phyloP scores from a whole-genome alignment of 2,888 invertebrate species.

The Parapristionchus giblindavisi region DNA sequence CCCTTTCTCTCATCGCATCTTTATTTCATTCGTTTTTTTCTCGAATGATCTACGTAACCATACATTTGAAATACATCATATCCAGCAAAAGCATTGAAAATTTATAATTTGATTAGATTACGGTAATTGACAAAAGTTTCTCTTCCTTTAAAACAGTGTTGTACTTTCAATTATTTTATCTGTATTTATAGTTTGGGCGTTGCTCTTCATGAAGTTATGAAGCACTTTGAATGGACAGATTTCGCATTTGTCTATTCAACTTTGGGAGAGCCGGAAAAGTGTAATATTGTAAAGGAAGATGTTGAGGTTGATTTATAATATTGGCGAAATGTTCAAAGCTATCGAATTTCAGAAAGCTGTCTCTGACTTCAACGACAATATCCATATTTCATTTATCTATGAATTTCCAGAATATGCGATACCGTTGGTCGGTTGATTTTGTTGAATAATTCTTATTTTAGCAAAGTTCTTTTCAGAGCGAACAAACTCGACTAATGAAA shows the following conservation, averaged over 20 bases:
- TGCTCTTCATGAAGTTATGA: conserved; percentile 41
- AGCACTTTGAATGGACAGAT: conserved; percentile 52
- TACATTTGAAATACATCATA: too few relatives aligned
- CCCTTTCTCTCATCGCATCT: too few relatives aligned
- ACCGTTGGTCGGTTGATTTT: background rate
- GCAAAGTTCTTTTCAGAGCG: background rate
- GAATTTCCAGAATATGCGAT: conserved; percentile 28
- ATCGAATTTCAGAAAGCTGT: conserved; percentile 6
- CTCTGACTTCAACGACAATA: conserved; percentile 33
- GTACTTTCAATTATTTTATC: background rate
- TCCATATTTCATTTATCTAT: conserved; percentile 30
- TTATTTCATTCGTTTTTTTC: too few relatives aligned
- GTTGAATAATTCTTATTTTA: background rate
- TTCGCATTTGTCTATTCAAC: conserved; percentile 53
- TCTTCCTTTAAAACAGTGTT: background rate
- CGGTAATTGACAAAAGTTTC: background rate
- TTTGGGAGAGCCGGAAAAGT: conserved; percentile 51
- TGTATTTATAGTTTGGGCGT: background rate
- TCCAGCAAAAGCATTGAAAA: too few relatives aligned
- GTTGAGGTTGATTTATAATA: conserved; percentile 39
- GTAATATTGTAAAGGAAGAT: conserved; percentile 49
- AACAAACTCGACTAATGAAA: background rate
- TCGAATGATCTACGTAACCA: too few relatives aligned
- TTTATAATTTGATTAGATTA: background rate
- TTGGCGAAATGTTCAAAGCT: background rate